Evolutionary conservation across 1,140 invertebrate genomes (phyloP).

Genomic region (Pseudomyrmex concolor): DNA sequence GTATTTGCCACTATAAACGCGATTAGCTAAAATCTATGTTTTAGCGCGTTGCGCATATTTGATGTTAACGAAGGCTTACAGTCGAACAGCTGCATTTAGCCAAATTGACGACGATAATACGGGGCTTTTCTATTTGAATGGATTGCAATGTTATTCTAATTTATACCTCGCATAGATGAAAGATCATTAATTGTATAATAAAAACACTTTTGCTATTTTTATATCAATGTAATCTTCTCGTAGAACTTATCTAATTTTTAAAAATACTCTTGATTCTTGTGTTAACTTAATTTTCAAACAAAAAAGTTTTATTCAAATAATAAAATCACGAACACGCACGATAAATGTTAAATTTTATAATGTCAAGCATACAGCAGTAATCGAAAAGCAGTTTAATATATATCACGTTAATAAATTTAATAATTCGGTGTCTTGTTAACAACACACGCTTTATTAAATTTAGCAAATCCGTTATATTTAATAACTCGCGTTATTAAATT

Average conservation of each 20-base stretch:
- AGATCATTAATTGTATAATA: not conserved
- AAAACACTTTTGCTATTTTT: not conserved
- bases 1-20: not conserved
- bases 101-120: not conserved
- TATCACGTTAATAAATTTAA: slow-evolving; percentile 51
- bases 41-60: not conserved
- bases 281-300: not conserved
- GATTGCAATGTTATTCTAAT: not conserved
- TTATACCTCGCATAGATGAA: not conserved
- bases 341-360: slow-evolving; percentile 29
- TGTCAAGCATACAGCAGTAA: slow-evolving; percentile 16
- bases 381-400: slow-evolving; percentile 26
- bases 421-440: slow-evolving; percentile 41
- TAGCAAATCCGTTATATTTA: slow-evolving; percentile 50
- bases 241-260: no score
- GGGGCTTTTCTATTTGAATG: not conserved
- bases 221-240: no score
- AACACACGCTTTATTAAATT: slow-evolving; percentile 50
- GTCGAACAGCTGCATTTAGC: slow-evolving; percentile 4
- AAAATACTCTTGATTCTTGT: no score
- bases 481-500: slow-evolving; percentile 56
- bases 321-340: no score
- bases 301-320: not conserved
- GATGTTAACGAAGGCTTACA: not conserved
- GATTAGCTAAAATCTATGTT: slow-evolving; percentile 2